phyloP scores from a whole-genome alignment of 2,888 invertebrate genomes.

The Patella caerulea region DNA sequence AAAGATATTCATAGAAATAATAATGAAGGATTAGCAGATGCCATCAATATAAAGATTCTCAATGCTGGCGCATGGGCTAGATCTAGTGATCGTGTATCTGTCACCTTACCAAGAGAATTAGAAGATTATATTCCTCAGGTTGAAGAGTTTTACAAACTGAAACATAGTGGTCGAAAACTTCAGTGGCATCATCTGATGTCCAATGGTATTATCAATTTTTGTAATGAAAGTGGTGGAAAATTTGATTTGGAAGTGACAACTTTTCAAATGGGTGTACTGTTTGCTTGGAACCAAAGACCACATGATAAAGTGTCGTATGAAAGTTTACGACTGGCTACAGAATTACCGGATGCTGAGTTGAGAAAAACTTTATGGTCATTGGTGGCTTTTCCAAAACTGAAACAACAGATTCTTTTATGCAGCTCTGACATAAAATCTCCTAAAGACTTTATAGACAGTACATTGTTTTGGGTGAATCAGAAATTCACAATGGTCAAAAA shows the following conservation, averaged over 20 bases:
- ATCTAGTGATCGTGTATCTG: constrained; percentile 93
- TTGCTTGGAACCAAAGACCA: constrained; percentile 98
- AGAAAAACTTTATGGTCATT: constrained; percentile 94
- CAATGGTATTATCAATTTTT: constrained; percentile 97
- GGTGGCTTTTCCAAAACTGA: constrained; percentile 95
- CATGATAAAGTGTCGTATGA: constrained; percentile 95
- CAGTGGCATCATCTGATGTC: constrained; percentile 99
- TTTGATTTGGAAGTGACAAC: constrained; percentile 99
- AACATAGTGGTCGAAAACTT: constrained; percentile 96
- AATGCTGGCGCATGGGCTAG: constrained; percentile 98
- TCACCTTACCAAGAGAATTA: constrained; percentile 95
- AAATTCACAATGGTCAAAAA: constrained; percentile 94
- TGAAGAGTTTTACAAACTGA: constrained; percentile 97
- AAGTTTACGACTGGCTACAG: constrained; percentile 94
- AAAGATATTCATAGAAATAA: constrained; percentile 82
- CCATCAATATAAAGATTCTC: constrained; percentile 97
- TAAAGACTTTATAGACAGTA: constrained; percentile 94
- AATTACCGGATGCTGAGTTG: constrained; percentile 95
- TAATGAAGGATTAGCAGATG: constrained; percentile 76
- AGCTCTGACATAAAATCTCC: constrained; percentile 84
- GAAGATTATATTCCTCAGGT: constrained; percentile 99
- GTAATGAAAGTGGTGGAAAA: constrained; percentile 84
- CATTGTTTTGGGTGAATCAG: constrained; percentile 96
- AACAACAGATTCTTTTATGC: constrained; percentile 90
- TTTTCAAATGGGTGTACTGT: constrained; percentile 99